phyloP scores from a whole-genome alignment of 1,140 invertebrate genomes.

The Aphelinus atriplicis region DNA sequence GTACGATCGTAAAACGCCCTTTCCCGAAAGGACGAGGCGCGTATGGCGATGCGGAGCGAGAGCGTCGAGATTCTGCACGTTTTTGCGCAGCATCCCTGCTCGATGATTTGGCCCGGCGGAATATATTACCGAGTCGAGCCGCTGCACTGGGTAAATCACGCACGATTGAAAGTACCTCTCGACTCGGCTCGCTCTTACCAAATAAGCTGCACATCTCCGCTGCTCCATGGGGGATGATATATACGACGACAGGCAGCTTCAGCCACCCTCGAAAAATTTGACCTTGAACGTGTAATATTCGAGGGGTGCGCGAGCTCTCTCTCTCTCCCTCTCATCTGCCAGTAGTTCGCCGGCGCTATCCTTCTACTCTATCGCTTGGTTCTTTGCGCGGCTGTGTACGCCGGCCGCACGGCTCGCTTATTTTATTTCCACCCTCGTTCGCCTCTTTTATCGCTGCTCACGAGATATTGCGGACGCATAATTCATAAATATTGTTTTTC shows the following conservation, averaged over 20 bases:
- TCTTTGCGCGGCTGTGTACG: background rate
- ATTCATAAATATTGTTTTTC: conserved; percentile 30
- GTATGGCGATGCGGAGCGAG: background rate
- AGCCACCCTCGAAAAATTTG: conserved; percentile 5
- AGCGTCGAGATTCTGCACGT: conserved; percentile 19
- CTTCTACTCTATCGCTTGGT: background rate
- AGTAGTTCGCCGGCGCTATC: background rate
- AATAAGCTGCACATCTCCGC: too few relatives aligned
- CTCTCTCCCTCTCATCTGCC: too few relatives aligned
- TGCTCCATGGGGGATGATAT: conserved; percentile 12
- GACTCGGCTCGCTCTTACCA: background rate
- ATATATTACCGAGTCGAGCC: background rate
- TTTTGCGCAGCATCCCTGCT: background rate
- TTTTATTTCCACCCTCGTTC: conserved; percentile 1
- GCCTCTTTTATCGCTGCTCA: background rate
- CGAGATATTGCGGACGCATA: conserved; percentile 29
- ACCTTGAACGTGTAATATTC: conserved; percentile 22
- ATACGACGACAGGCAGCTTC: background rate
- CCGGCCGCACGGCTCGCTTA: conserved; percentile 4
- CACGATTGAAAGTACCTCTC: conserved; percentile 1
- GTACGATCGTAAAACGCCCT: conserved; percentile 30
- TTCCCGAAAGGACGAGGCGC: background rate
- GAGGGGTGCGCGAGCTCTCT: background rate
- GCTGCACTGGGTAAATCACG: background rate
- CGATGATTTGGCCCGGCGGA: background rate